A percentile compares a stretch with the other conserved stretches of the same genome.
These are phyloP conservation scores for Epistrophella euchroma DNA, from an alignment of 2,888 invertebrate genomes.

Conservation along the genomic window DNA sequence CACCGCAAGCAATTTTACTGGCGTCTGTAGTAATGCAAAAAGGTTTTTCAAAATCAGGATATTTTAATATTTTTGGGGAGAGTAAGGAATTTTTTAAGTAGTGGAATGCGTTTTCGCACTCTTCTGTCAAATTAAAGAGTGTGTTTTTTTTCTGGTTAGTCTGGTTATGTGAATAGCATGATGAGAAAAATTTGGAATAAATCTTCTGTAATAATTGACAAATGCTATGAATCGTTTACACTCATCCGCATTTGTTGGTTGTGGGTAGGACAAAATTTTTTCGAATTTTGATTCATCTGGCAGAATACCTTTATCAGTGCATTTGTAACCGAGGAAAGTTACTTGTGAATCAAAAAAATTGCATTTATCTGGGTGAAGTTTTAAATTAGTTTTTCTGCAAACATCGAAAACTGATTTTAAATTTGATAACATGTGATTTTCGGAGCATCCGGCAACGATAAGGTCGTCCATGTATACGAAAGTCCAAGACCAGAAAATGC, in stretches of 20 bases:
- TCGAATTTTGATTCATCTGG: too few relatives aligned
- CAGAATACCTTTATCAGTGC: too few relatives aligned
- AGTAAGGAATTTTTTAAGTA: constrained; percentile 27
- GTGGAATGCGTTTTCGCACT: constrained; percentile 50
- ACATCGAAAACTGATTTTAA: background rate
- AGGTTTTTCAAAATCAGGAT: constrained; percentile 32
- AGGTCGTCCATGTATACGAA: too few relatives aligned
- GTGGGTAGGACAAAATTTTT: constrained; percentile 31
- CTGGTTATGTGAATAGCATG: constrained; percentile 12
- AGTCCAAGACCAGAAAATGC: too few relatives aligned
- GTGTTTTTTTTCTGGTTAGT: constrained; percentile 43
- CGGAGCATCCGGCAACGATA: too few relatives aligned
- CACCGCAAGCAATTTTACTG: constrained; percentile 60
- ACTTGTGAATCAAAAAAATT: too few relatives aligned
- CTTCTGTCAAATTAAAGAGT: constrained; percentile 36
- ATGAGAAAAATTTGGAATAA: constrained; percentile 37
- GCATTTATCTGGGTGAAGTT: constrained; percentile 1
- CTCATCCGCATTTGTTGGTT: constrained; percentile 20
- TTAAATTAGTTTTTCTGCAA: constrained; percentile 1
- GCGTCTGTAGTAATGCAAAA: constrained; percentile 62
- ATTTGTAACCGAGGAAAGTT: too few relatives aligned
- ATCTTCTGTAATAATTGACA: constrained; percentile 20
- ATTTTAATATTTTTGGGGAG: constrained; percentile 17
- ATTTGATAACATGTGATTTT: constrained; percentile 5
- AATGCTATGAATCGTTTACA: constrained; percentile 51